A percentile compares a stretch with the other conserved stretches of the same genome.
Evolutionary conservation across 2,888 invertebrate species (phyloP).

Genomic region (Drosophila bunnanda): DNA sequence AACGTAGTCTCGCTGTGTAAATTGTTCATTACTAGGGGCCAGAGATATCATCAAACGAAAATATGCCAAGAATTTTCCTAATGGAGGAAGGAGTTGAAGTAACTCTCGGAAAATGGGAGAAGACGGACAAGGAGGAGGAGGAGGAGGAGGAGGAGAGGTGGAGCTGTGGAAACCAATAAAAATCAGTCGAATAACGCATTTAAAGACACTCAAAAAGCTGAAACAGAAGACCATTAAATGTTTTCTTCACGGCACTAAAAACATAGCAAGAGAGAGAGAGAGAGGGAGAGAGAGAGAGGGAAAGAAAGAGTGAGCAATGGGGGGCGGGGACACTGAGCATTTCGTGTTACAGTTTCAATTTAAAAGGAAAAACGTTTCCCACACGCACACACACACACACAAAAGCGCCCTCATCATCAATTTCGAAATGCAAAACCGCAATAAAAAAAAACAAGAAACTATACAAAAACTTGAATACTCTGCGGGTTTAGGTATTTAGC

Average conservation of each 20-base stretch:
- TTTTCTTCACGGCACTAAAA: constrained; percentile 60
- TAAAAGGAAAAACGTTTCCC: constrained; percentile 67
- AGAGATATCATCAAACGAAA: constrained; percentile 57
- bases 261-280: constrained; percentile 12
- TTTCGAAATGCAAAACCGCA: constrained; percentile 78
- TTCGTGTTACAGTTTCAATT: constrained; percentile 75
- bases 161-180: constrained; percentile 63
- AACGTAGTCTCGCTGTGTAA: not conserved
- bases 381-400: constrained; percentile 50
- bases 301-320: not conserved
- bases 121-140: not conserved
- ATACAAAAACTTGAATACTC: constrained; percentile 13
- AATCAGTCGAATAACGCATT: constrained; percentile 73
- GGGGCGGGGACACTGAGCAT: constrained; percentile 18
- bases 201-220: constrained; percentile 72
- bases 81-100: constrained; percentile 35
- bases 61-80: constrained; percentile 67
- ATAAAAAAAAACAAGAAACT: constrained; percentile 60
- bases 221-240: constrained; percentile 68
- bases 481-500: constrained; percentile 1
- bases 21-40: constrained; percentile 10
- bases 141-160: not conserved
- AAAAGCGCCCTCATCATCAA: constrained; percentile 65
- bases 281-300: constrained; percentile 2
- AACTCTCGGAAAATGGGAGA: constrained; percentile 10